Evolutionary conservation across 2,797 vertebrate genomes (phyloP), one percentile per base, ranked within the genome.

Genomic region (Fundulus diaphanus): DNA sequence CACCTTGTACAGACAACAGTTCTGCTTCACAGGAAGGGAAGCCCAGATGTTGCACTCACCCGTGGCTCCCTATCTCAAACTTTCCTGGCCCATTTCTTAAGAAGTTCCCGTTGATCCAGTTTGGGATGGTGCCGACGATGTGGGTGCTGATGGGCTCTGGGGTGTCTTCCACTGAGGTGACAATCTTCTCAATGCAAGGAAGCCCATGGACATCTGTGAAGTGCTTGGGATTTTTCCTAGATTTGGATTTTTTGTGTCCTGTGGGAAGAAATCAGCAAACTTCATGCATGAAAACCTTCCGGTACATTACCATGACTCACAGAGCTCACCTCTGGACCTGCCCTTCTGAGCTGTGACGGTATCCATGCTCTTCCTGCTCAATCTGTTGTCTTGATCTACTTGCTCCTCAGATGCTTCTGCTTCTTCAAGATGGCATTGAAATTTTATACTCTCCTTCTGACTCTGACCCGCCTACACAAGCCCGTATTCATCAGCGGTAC

Each of bases 41-140:
- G 31, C n/a, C 5, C 3, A 48, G 1, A 57, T 12, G 5, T 44
- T 22, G 1, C 3, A 80, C 91, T 95, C 90, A 97, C 97, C 84
- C 96, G 8, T 97, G 93, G 65, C 96, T 90, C 4, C 97, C 97
- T 69, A 98, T 96, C 81, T 99, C 97, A 29, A 97, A 99, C 84
- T 96, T 97, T 54, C 97, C 97, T 0, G 97, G 97, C 29, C 97
- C 97, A 5, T 96, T 97, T 74, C 96, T 95, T 84, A 98, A 88
- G 5, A 98, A 91, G 59, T 70, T 96, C 11, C 97, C 97, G 0
- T 85, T 89, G 82, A 99, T 95, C 97, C 97, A 99, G 5, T 85
- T 29, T 16, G 97, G 97, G 85, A 99, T 91, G 0, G 81, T 87
- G 44, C 97, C 97, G 18, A 40, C 93, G 73, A 97, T 83, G 48